Percentiles rank a stretch among this genome's conserved stretches.
phyloP scores from a whole-genome alignment of 2,888 invertebrate genomes.

The Megastigmus dorsalis region DNA sequence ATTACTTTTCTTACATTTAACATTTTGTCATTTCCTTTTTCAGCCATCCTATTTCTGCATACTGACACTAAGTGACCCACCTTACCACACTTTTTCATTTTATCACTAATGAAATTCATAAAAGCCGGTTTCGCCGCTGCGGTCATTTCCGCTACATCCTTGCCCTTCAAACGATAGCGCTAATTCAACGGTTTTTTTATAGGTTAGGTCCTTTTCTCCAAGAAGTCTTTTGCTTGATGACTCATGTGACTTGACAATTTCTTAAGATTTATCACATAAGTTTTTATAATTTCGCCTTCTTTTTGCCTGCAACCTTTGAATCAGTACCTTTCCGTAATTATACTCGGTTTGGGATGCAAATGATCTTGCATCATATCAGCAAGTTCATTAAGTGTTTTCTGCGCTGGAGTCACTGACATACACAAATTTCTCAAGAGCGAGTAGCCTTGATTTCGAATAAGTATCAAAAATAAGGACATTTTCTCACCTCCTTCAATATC shows the following conservation, averaged over 20 bases:
- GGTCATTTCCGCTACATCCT: too few species aligned
- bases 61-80: too few species aligned
- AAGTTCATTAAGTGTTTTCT: slow-evolving; percentile 28
- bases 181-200: too few species aligned
- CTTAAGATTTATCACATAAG: background rate
- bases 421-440: slow-evolving; percentile 47
- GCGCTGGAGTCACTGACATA: slow-evolving; percentile 24
- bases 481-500: slow-evolving; percentile 30
- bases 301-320: background rate
- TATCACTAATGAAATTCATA: too few species aligned
- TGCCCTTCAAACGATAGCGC: too few species aligned
- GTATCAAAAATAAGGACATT: slow-evolving; percentile 32
- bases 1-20: too few species aligned
- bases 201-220: too few species aligned
- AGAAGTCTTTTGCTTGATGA: too few species aligned
- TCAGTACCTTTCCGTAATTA: background rate
- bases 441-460: slow-evolving; percentile 31
- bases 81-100: too few species aligned
- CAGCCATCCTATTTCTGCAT: too few species aligned
- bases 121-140: too few species aligned
- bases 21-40: too few species aligned
- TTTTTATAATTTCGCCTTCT: background rate
- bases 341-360: background rate
- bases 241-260: background rate
- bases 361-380: background rate